Conservation (phyloP, 2,797 vertebrate genomes). For the Typhlichthys subterraneus region DNA sequence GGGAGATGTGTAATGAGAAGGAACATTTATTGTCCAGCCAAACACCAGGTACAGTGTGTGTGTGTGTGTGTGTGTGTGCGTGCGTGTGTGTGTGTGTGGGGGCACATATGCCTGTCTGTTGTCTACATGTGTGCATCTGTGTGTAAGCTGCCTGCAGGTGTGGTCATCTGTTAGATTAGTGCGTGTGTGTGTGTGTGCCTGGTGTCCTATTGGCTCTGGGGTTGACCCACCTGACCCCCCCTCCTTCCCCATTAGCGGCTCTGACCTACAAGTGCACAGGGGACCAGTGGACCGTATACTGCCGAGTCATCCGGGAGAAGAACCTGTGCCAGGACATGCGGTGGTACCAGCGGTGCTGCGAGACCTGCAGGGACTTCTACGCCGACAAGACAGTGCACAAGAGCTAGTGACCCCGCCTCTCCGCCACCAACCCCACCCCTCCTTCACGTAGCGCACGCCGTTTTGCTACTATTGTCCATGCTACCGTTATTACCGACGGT, state of each 20-base stretch:
- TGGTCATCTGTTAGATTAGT: neutral
- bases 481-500: constrained; percentile 42
- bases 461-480: constrained; percentile 47
- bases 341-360: constrained; percentile 97
- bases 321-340: constrained; percentile 96
- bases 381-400: constrained; percentile 87
- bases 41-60: neutral
- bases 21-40: too few relatives aligned
- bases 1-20: too few relatives aligned
- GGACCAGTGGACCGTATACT: constrained; percentile 97
- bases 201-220: neutral
- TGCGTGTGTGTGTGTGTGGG: constrained; percentile 7
- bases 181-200: neutral
- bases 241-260: constrained; percentile 78
- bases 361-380: constrained; percentile 97
- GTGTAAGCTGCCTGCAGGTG: neutral
- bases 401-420: constrained; percentile 57
- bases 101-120: neutral
- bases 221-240: constrained; percentile 1
- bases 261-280: constrained; percentile 93
- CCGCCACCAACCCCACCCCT: constrained; percentile 26
- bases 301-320: constrained; percentile 91
- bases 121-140: neutral
- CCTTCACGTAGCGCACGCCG: constrained; percentile 19
- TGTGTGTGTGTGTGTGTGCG: constrained; percentile 9